Conservation (phyloP, 1,140 invertebrate species). For the Plodia interpunctella region DNA sequence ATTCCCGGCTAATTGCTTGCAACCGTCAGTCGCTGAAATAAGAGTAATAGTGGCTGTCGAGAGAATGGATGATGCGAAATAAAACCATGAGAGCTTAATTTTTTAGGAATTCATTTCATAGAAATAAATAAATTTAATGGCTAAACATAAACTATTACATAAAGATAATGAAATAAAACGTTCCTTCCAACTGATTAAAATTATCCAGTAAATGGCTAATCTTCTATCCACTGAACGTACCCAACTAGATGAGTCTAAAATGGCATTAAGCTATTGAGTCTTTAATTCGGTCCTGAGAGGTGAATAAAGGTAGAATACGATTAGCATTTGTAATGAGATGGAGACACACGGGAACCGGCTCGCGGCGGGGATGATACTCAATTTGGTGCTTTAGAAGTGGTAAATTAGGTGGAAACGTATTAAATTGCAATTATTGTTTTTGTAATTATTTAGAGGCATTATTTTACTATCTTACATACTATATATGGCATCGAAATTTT, state of each 20-base stretch:
- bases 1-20: background rate
- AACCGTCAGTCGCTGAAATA: background rate
- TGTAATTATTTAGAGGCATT: no score
- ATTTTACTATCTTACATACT: no score
- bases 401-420: no score
- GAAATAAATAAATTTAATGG: background rate
- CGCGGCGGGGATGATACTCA: background rate
- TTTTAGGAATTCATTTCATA: background rate
- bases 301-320: slow-evolving; percentile 1
- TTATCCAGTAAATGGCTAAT: background rate
- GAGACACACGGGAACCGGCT: background rate
- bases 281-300: background rate
- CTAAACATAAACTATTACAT: no score
- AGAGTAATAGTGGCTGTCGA: background rate
- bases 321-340: background rate
- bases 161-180: background rate
- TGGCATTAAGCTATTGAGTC: slow-evolving; percentile 5
- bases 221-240: background rate
- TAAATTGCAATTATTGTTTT: no score
- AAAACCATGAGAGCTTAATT: background rate
- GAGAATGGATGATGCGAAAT: background rate
- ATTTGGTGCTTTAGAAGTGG: background rate
- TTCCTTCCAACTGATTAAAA: background rate
- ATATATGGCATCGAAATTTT: no score
- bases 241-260: background rate